Conservation (phyloP, 35 echinoderm and acorn worm genomes). For the Ophiothrix spiculata region DNA sequence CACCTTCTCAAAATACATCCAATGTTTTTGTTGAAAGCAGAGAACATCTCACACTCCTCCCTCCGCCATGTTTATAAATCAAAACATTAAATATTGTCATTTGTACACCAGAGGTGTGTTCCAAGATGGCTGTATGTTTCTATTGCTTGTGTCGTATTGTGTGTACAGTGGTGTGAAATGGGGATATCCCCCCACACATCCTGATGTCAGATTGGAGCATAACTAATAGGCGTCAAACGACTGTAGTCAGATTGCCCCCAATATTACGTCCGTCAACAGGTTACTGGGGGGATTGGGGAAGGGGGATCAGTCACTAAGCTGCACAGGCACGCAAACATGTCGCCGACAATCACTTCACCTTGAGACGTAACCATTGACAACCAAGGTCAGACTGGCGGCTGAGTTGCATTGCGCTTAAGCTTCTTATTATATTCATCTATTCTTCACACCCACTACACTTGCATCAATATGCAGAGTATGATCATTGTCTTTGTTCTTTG, state of each 20-base stretch:
- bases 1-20: no score
- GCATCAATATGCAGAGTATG: no score
- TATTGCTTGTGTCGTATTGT: not conserved
- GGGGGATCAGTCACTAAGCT: slow-evolving; percentile 3
- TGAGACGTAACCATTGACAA: not conserved
- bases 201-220: not conserved
- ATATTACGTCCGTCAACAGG: slow-evolving; percentile 7
- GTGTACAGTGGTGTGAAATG: not conserved
- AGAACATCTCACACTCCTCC: no score
- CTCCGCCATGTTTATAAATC: no score
- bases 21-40: no score
- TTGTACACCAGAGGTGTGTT: no score
- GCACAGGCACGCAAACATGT: not conserved
- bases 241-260: not conserved
- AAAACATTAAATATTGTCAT: no score
- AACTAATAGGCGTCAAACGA: not conserved
- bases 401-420: no score
- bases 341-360: slow-evolving; percentile 7
- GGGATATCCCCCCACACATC: slow-evolving; percentile 9
- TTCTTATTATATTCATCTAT: no score
- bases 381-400: not conserved
- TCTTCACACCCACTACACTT: no score
- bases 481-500: no score
- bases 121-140: not conserved
- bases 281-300: not conserved